Evolutionary conservation across 2,888 invertebrate species (phyloP).

Genomic region (Campoplex capitator): DNA sequence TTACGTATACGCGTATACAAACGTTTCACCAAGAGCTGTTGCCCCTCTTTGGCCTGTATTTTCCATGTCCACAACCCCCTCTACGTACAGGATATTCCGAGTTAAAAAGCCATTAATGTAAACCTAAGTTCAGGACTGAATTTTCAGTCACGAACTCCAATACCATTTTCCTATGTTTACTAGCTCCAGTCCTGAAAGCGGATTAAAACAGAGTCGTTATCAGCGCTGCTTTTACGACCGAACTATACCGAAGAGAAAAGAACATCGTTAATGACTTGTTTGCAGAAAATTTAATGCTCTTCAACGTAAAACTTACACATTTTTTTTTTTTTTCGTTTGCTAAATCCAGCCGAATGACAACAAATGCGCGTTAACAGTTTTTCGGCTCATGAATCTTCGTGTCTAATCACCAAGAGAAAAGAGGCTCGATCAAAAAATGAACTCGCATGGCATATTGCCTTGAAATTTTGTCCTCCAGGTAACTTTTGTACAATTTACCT

Average conservation of each 20-base stretch:
- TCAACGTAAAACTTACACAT: not conserved
- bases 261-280: not conserved
- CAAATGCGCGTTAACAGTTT: not conserved
- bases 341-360: not conserved
- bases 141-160: not conserved
- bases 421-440: not conserved
- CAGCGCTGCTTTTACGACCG: not conserved
- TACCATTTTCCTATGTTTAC: not conserved
- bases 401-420: not conserved
- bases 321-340: not conserved
- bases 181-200: not conserved
- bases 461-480: not conserved
- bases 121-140: not conserved
- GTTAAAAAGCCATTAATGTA: not conserved
- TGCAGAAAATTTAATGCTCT: not conserved
- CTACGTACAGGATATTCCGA: not conserved
- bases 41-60: not conserved
- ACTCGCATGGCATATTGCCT: not conserved
- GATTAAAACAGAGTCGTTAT: not conserved
- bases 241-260: not conserved
- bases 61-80: not conserved
- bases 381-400: not conserved
- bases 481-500: not conserved
- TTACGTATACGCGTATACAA: not conserved
- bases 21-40: constrained; percentile 1